Evolutionary conservation across 2,113 vertebrate genomes (phyloP).

Genomic region (Lycocorax pyrrhopterus): DNA sequence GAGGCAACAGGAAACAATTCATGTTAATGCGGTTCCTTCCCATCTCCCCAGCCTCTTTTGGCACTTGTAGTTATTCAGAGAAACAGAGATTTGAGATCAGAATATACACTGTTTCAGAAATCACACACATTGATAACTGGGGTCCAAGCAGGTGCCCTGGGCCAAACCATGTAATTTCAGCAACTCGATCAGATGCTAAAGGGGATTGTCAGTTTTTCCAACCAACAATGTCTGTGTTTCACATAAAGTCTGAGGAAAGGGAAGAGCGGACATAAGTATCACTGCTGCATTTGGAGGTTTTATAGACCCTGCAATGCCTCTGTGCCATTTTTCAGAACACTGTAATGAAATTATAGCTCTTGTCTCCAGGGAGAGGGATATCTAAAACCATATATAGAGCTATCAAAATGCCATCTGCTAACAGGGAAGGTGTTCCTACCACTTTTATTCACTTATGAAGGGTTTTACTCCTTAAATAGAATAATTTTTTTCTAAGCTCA

Average conservation of each 20-base stretch:
- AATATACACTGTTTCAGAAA: neutral
- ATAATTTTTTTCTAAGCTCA: neutral
- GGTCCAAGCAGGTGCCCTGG: neutral
- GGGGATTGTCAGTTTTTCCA: neutral
- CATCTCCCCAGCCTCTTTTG: neutral
- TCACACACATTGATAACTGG: too few relatives aligned
- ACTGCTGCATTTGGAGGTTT: neutral
- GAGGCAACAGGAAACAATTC: neutral
- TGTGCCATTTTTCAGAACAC: neutral
- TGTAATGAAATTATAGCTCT: neutral
- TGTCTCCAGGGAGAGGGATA: neutral
- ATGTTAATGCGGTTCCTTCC: neutral
- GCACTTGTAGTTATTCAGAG: neutral
- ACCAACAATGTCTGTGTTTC: neutral
- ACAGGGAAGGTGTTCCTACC: neutral
- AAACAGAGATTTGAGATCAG: neutral
- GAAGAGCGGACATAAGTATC: neutral
- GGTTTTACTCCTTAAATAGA: neutral
- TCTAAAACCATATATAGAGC: neutral
- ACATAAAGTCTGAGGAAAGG: neutral
- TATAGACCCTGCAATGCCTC: neutral
- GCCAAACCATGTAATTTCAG: neutral
- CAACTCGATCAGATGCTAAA: neutral
- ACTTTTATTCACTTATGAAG: neutral
- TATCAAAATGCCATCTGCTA: neutral